Percentiles rank a stretch among this genome's conserved stretches.
Conservation (phyloP, 2,888 invertebrate species). For the Pyrgus malvae region DNA sequence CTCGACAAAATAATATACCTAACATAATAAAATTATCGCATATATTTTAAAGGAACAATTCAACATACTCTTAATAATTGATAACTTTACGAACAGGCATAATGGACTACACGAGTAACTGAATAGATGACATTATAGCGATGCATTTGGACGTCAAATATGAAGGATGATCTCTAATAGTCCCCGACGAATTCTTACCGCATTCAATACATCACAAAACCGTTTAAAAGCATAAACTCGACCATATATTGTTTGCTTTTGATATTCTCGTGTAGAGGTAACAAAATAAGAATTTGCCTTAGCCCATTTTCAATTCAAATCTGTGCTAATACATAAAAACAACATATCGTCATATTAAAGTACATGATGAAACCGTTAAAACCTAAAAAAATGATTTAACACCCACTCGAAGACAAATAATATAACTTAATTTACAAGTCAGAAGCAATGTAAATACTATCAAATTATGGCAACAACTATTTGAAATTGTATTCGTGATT, state of each 20-base stretch:
- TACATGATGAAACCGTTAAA: constrained; percentile 74
- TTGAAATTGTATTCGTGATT: constrained; percentile 77
- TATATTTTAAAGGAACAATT: background rate
- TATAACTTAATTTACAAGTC: constrained; percentile 71
- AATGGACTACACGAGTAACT: constrained; percentile 45
- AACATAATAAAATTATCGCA: background rate
- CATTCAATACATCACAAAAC: constrained; percentile 52
- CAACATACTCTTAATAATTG: constrained; percentile 47
- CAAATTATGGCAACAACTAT: constrained; percentile 71
- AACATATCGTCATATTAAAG: constrained; percentile 57
- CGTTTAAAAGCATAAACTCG: constrained; percentile 43
- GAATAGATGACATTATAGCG: constrained; percentile 69
- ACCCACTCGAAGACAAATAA: constrained; percentile 70
- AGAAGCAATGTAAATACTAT: constrained; percentile 68
- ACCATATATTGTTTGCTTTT: background rate
- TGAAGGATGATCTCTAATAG: constrained; percentile 64
- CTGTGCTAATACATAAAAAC: constrained; percentile 38
- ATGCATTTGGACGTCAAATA: constrained; percentile 62
- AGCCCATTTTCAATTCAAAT: constrained; percentile 21
- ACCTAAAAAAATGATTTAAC: constrained; percentile 73
- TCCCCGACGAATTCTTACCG: constrained; percentile 52
- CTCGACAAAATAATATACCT: constrained; percentile 1
- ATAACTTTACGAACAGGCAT: constrained; percentile 39
- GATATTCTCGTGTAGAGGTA: background rate
- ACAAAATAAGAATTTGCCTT: constrained; percentile 3